Evolutionary conservation across 2,888 invertebrate genomes (phyloP), one percentile per base, ranked within the genome.

Genomic region (Watsonalla binaria): DNA sequence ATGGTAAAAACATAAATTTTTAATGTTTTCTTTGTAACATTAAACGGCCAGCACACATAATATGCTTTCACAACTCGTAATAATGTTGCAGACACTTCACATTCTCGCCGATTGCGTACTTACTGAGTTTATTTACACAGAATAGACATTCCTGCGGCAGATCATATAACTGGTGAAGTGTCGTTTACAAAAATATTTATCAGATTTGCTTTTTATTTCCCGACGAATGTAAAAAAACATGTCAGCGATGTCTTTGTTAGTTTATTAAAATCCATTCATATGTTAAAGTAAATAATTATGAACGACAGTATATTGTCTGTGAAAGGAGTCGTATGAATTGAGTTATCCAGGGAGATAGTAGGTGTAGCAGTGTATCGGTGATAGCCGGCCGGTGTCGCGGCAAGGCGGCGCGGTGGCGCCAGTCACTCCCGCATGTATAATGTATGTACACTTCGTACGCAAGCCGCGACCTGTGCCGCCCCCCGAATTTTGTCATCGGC

Each of bases 381-480:
- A 59, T 57, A 63, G 60, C 60, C 59, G 59, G 56, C 68, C 55
- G 60, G 54, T 58, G 62, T 49, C 47, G 61, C 53, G 49, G 53
- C 45, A 65, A 70, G 74, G 70, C 74, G 84, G 80, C 83, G 83
- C 84, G 42, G 42, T 11, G 42, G 42, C 42, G 42, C 42, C 42
- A 42, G 42, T 80, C 72, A 68, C 68, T 63, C 57, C 59, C 58
- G 68, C 77, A 88, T 89, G 86, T 86, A 78, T 88, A 86, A 89
- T 89, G 86, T 86, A 88, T 79, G 73, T 42, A 42, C 68, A 68
- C 39, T 66, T 62, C 60, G 72, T 42, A 42, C 68, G 69, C 39
- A 57, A 71, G 73, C 79, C 80, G 72, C 84, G 84, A 85, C 86
- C 86, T 76, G 81, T 75, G 79, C 84, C 84, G 81, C 83, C 85